A percentile compares a stretch with the other conserved stretches of the same genome.
These are phyloP conservation scores for Epicauta chinensis DNA, from an alignment of 1,140 invertebrate species.

Conservation along the genomic window DNA sequence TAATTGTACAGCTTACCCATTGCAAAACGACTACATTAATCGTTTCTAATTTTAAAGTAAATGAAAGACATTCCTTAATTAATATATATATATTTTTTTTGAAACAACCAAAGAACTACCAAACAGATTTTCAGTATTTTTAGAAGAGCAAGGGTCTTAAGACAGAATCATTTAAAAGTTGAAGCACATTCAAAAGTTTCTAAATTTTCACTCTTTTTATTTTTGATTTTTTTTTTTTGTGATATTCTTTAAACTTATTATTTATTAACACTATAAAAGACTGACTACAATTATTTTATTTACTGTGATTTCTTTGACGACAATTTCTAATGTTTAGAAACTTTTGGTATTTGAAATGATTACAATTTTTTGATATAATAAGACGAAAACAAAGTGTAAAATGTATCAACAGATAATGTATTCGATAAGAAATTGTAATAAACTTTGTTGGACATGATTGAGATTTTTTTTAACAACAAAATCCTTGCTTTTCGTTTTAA, in stretches of 20 bases:
- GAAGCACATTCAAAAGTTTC: slow-evolving; percentile 24
- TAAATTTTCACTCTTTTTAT: slow-evolving; percentile 19
- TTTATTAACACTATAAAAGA: neutral
- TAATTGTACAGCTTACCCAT: slow-evolving; percentile 40
- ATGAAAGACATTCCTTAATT: neutral
- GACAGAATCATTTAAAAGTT: no score
- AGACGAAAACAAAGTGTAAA: slow-evolving; percentile 17
- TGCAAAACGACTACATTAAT: slow-evolving; percentile 41
- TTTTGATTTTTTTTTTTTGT: slow-evolving; percentile 21
- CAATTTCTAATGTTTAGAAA: slow-evolving; percentile 18
- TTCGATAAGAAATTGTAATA: slow-evolving; percentile 25
- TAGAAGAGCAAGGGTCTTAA: slow-evolving; percentile 30
- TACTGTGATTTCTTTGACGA: slow-evolving; percentile 3
- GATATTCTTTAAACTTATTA: slow-evolving; percentile 26
- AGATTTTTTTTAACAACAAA: slow-evolving; percentile 18
- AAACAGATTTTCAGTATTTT: slow-evolving; percentile 2
- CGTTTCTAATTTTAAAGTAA: slow-evolving; percentile 19
- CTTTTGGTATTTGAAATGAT: slow-evolving; percentile 16
- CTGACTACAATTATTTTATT: neutral
- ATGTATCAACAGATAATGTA: slow-evolving; percentile 28
- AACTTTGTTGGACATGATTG: slow-evolving; percentile 8
- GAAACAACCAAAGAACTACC: slow-evolving; percentile 3
- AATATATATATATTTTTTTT: neutral
- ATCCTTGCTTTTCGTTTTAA: slow-evolving; percentile 35
- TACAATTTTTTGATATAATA: slow-evolving; percentile 1